Percentiles rank a stretch among this genome's conserved stretches.
Conservation (phyloP, 2,113 vertebrate species). For the Strigops habroptila region DNA sequence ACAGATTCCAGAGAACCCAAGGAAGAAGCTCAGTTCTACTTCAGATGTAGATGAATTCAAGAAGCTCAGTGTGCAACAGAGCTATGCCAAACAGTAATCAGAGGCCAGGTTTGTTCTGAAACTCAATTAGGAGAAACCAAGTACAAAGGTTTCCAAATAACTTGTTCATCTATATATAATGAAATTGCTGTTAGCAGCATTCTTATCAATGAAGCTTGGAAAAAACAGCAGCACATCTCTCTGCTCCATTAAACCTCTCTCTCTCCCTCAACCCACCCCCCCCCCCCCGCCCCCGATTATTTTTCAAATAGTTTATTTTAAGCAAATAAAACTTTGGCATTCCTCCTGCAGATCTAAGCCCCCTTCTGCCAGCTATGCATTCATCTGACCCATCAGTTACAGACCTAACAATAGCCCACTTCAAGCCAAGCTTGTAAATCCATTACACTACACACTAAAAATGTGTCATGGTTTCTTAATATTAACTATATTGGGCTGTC, state of each 20-base stretch:
- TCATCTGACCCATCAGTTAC: neutral
- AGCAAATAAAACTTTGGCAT: neutral
- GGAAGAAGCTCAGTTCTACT: neutral
- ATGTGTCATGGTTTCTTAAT: neutral
- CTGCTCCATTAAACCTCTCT: neutral
- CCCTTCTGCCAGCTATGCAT: neutral
- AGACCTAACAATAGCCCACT: neutral
- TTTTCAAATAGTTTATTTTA: neutral
- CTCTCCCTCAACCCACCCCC: fast-evolving
- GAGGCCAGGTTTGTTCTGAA: neutral
- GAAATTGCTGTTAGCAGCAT: neutral
- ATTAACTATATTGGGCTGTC: neutral
- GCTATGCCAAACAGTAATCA: neutral
- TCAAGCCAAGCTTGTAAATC: neutral
- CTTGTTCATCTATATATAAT: neutral
- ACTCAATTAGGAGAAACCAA: neutral
- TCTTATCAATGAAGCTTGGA: neutral
- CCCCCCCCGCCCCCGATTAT: no score
- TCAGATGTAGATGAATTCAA: neutral
- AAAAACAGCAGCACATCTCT: neutral
- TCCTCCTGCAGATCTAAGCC: neutral
- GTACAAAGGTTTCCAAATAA: neutral
- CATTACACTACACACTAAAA: neutral
- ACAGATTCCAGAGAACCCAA: neutral
- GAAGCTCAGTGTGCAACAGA: neutral